Conservation (phyloP, 2,113 vertebrate genomes). For the Daboia siamensis region DNA sequence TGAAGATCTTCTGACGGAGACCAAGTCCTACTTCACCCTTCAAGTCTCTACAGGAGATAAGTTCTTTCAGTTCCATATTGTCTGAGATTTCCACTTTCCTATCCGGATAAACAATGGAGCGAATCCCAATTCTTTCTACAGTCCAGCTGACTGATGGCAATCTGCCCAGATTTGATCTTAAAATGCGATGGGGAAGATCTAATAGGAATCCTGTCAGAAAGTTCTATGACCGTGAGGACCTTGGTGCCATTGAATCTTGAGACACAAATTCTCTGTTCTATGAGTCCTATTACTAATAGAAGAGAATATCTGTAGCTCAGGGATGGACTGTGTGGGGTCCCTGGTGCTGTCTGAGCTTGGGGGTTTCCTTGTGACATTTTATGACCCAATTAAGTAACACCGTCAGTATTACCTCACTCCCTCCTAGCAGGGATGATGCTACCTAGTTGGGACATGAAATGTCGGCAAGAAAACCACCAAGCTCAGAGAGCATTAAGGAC, state of each 20-base stretch:
- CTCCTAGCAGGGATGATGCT: not conserved
- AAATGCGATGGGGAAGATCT: not conserved
- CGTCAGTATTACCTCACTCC: not conserved
- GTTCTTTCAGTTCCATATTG: not conserved
- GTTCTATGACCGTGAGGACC: not conserved
- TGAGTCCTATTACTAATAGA: not conserved
- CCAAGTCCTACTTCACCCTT: not conserved
- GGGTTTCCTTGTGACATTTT: not conserved
- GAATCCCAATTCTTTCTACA: not conserved
- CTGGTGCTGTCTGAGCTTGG: not conserved
- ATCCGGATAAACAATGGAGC: not conserved
- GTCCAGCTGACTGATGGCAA: not conserved
- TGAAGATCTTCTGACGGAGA: not conserved
- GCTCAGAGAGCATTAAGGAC: no score
- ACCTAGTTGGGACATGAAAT: no score
- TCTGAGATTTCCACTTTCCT: not conserved
- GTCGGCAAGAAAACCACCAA: no score
- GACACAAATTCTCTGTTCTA: not conserved
- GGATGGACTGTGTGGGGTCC: not conserved
- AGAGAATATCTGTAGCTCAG: not conserved
- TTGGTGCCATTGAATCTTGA: not conserved
- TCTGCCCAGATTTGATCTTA: not conserved
- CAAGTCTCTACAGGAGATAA: not conserved
- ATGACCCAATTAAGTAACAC: not conserved
- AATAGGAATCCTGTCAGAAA: not conserved